Percentiles rank a stretch among this genome's conserved stretches.
Conservation (phyloP, 2,113 vertebrate genomes). For the Astur gentilis region DNA sequence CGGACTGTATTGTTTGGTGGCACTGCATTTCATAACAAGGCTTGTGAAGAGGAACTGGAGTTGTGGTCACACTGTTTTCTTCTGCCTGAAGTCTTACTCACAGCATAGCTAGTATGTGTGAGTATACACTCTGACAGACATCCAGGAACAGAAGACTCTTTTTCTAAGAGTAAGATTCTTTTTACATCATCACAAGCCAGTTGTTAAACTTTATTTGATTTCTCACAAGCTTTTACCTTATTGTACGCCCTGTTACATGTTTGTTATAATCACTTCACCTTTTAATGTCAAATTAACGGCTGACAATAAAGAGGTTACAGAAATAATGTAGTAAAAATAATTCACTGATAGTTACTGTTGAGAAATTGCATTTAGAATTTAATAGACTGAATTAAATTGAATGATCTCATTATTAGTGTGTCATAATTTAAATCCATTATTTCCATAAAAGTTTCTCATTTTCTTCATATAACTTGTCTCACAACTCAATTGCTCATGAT, state of each 20-base stretch:
- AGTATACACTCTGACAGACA: background rate
- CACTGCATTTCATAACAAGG: background rate
- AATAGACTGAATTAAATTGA: constrained; percentile 13
- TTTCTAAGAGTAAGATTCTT: background rate
- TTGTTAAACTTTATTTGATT: background rate
- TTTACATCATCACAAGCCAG: background rate
- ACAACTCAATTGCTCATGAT: background rate
- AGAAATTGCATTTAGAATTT: background rate
- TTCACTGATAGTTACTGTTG: background rate
- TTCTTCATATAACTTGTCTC: background rate
- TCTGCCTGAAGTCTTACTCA: background rate
- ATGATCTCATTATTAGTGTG: constrained; percentile 1
- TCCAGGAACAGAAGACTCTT: background rate
- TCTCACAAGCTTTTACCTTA: background rate
- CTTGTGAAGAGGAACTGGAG: background rate
- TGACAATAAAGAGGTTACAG: background rate
- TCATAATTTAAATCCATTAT: constrained; percentile 8
- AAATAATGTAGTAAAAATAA: background rate
- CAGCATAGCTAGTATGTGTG: background rate
- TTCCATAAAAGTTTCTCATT: background rate
- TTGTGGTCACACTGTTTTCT: background rate
- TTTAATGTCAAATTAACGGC: background rate
- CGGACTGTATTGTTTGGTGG: background rate
- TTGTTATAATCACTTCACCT: background rate
- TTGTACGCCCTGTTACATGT: background rate